Evolutionary conservation across 2,797 vertebrate genomes (phyloP).

Genomic region (Spheniscus humboldti): DNA sequence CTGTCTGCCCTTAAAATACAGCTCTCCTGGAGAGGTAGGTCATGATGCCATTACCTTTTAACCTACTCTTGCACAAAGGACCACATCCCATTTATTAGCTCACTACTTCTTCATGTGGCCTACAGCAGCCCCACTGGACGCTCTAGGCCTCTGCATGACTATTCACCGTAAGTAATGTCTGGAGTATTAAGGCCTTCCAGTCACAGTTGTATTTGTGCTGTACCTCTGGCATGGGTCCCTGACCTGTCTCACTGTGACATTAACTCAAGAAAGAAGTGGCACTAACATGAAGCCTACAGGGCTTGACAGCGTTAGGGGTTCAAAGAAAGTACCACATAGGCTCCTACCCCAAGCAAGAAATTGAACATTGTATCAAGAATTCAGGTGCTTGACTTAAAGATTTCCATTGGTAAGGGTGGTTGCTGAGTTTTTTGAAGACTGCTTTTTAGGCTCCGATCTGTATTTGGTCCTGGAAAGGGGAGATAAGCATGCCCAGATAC

Average conservation of each 20-base stretch:
- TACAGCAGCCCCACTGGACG: neutral
- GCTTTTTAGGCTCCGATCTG: neutral
- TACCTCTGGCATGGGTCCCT: neutral
- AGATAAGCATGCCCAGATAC: neutral
- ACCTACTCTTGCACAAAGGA: neutral
- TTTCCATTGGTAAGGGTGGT: neutral
- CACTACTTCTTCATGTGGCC: neutral
- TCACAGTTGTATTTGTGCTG: fast-evolving
- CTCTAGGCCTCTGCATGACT: neutral
- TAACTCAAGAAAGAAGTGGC: neutral
- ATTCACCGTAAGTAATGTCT: neutral
- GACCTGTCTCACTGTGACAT: neutral
- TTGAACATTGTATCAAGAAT: neutral
- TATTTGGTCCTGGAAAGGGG: neutral
- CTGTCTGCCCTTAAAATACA: neutral
- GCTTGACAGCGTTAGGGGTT: neutral
- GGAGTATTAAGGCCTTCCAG: neutral
- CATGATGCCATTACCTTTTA: neutral
- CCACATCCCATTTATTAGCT: neutral
- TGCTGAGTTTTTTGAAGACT: neutral
- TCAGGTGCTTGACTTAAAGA: neutral
- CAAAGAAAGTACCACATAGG: neutral
- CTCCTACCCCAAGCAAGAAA: neutral
- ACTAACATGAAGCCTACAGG: fast-evolving
- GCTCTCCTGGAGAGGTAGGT: neutral